These are phyloP conservation scores for Ciona savignyi DNA, from an alignment of 23 tunicate species.

Conservation along the genomic window DNA sequence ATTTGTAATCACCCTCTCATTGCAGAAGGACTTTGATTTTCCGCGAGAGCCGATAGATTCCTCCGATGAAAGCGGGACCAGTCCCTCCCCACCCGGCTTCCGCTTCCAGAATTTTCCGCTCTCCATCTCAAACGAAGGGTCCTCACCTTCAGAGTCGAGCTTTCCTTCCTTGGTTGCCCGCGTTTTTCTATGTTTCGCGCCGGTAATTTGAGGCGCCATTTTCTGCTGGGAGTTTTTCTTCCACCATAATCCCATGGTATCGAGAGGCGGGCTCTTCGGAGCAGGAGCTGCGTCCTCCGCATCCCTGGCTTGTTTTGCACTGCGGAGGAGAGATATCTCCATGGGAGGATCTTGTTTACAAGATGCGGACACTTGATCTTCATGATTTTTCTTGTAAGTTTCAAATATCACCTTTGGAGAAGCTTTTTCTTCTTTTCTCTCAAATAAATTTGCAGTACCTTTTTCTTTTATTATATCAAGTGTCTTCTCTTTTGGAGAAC, in stretches of 20 bases:
- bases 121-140: background rate
- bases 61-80: background rate
- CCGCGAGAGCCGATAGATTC: background rate
- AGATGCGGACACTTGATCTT: no score
- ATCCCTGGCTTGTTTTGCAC: constrained; percentile 7
- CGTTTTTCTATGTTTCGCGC: no score
- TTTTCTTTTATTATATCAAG: no score
- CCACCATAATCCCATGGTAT: constrained; percentile 5
- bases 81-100: background rate
- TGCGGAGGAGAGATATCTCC: constrained; percentile 1
- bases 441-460: no score
- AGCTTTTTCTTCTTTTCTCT: no score
- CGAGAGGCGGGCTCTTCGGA: background rate
- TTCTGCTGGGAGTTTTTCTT: background rate
- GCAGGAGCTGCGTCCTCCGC: background rate
- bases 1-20: background rate
- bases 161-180: background rate
- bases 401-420: no score
- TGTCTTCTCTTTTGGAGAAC: no score
- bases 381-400: no score
- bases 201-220: background rate
- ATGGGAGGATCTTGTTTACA: background rate
- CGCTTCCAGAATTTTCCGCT: background rate
- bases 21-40: background rate
- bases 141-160: background rate